phyloP scores from a whole-genome alignment of 2,888 invertebrate species.

The Euproctis similis region DNA sequence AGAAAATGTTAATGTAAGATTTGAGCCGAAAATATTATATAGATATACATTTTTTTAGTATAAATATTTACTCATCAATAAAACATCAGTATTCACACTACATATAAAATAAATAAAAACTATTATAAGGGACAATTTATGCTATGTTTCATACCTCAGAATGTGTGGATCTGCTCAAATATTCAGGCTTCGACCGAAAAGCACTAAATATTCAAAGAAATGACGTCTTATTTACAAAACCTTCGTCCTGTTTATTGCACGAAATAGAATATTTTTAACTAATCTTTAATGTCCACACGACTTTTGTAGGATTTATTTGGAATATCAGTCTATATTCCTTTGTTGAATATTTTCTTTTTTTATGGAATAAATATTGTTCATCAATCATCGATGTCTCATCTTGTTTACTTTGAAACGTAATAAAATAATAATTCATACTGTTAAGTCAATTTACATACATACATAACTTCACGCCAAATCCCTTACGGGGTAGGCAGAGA shows the following conservation, averaged over 20 bases:
- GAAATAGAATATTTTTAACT: slow-evolving; percentile 17
- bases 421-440: no score
- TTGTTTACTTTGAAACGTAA: no score
- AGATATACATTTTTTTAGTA: no score
- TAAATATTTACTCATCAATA: no score
- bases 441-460: no score
- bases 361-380: no score
- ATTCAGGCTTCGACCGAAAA: slow-evolving; percentile 20
- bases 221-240: slow-evolving; percentile 21
- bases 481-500: no score
- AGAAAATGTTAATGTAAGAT: no score
- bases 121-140: slow-evolving; percentile 26
- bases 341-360: not conserved
- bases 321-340: slow-evolving; percentile 1
- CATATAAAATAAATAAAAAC: slow-evolving; percentile 14
- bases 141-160: slow-evolving; percentile 24
- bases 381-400: not conserved
- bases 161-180: slow-evolving; percentile 21
- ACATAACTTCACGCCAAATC: no score
- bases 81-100: not conserved
- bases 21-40: no score
- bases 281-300: slow-evolving; percentile 15
- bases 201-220: slow-evolving; percentile 24
- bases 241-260: slow-evolving; percentile 18
- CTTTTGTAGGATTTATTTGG: slow-evolving; percentile 1